phyloP scores from a whole-genome alignment of 2,113 vertebrate species.

The Buteo buteo region DNA sequence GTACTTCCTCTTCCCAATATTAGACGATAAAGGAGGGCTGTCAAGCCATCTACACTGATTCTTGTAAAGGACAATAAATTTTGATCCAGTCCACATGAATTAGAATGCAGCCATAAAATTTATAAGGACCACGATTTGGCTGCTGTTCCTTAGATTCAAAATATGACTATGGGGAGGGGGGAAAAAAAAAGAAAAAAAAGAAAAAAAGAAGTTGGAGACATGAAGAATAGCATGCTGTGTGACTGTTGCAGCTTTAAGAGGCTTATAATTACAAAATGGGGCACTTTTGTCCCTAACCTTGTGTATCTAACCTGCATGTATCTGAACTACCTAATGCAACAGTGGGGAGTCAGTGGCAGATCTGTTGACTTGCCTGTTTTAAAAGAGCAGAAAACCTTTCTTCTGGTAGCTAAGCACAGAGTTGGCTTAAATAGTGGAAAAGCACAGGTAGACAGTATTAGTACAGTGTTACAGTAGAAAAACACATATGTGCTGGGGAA shows the following conservation, averaged over 20 bases:
- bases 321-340: neutral
- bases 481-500: neutral
- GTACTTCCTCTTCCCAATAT: neutral
- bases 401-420: neutral
- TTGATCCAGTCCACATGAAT: neutral
- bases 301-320: neutral
- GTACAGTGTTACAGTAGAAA: rapidly evolving
- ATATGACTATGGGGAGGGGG: neutral
- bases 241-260: neutral
- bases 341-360: neutral
- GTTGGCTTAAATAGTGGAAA: neutral
- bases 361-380: neutral
- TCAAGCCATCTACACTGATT: neutral
- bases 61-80: neutral
- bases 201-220: neutral
- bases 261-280: neutral
- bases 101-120: neutral
- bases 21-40: neutral
- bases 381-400: neutral
- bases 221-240: neutral
- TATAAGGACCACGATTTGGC: neutral
- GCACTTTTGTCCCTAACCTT: neutral
- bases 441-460: neutral
- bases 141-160: neutral
- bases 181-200: neutral